A percentile compares a stretch with the other conserved stretches of the same genome.
Evolutionary conservation across 1,140 invertebrate species (phyloP).

Genomic region (Neodiprion fabricii): DNA sequence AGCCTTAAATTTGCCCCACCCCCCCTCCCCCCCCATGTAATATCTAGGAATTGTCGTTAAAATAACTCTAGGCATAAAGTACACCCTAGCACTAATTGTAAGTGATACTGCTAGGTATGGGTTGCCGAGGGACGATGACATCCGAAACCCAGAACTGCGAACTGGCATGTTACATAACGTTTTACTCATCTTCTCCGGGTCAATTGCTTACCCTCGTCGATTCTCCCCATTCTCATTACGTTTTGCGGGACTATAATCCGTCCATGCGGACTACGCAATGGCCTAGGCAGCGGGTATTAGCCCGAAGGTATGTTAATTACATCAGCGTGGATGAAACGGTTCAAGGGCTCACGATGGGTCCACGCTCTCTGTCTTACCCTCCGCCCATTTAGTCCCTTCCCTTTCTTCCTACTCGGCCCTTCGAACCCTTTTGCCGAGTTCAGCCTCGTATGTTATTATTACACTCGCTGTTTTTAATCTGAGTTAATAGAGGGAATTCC

Average conservation of each 20-base stretch:
- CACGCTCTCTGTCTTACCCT: neutral
- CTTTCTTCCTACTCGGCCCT: neutral
- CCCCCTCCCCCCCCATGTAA: conserved; percentile 10
- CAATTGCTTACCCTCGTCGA: neutral
- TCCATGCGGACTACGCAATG: neutral
- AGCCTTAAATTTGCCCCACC: conserved; percentile 39
- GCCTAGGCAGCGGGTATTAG: neutral
- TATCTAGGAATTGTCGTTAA: neutral
- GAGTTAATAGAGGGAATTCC: conserved; percentile 1
- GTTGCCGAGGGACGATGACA: no score
- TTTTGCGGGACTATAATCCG: conserved; percentile 7
- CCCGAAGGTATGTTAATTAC: neutral
- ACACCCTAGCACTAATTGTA: neutral
- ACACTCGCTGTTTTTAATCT: neutral
- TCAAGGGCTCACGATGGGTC: neutral
- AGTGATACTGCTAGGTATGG: neutral
- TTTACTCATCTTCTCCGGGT: neutral
- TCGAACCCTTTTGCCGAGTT: neutral
- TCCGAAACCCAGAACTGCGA: neutral
- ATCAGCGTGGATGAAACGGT: neutral
- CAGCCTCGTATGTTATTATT: neutral
- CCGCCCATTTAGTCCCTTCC: conserved; percentile 1
- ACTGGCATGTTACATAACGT: neutral
- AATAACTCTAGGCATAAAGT: neutral
- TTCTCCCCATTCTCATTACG: neutral